Conservation (phyloP, 2,888 invertebrate species). For the Alloscopus bannaensis region DNA sequence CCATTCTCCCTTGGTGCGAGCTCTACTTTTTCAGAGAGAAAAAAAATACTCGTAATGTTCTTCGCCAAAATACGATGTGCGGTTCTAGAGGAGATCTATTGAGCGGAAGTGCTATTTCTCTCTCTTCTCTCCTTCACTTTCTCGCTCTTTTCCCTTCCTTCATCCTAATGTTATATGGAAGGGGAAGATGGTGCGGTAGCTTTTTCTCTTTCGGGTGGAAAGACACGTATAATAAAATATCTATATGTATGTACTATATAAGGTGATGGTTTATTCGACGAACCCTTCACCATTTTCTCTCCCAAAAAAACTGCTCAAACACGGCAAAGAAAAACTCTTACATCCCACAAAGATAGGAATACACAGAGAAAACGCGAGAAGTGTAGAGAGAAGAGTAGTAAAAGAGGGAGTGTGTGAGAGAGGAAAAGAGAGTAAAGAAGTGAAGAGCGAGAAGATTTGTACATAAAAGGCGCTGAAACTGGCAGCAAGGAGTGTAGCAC, state of each 20-base stretch:
- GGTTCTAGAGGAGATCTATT: conserved; percentile 73
- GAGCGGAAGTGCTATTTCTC: conserved; percentile 73
- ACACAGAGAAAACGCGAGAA: conserved; percentile 27
- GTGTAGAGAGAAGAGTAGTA: conserved; percentile 16
- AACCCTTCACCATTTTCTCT: too few relatives aligned
- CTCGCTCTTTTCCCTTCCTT: conserved; percentile 60
- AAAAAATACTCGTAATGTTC: conserved; percentile 48
- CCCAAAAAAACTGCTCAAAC: too few relatives aligned
- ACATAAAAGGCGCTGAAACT: conserved; percentile 67
- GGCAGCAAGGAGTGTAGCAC: conserved; percentile 57
- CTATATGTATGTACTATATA: too few relatives aligned
- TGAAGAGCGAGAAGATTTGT: conserved; percentile 61
- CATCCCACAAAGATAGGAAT: too few relatives aligned
- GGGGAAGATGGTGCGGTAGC: conserved; percentile 55
- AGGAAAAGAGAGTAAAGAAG: conserved; percentile 30
- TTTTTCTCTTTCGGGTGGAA: conserved; percentile 47
- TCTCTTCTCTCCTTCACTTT: conserved; percentile 62
- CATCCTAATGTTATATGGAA: conserved; percentile 40
- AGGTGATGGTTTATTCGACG: too few relatives aligned
- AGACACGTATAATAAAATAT: too few relatives aligned
- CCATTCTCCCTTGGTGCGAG: conserved; percentile 65
- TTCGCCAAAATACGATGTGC: conserved; percentile 73
- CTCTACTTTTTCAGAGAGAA: conserved; percentile 52
- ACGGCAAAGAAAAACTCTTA: too few relatives aligned
- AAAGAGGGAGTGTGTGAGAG: conserved; percentile 26